A percentile compares a stretch with the other conserved stretches of the same genome.
Evolutionary conservation across 2,888 invertebrate species (phyloP).

Genomic region (Xanthia togata): DNA sequence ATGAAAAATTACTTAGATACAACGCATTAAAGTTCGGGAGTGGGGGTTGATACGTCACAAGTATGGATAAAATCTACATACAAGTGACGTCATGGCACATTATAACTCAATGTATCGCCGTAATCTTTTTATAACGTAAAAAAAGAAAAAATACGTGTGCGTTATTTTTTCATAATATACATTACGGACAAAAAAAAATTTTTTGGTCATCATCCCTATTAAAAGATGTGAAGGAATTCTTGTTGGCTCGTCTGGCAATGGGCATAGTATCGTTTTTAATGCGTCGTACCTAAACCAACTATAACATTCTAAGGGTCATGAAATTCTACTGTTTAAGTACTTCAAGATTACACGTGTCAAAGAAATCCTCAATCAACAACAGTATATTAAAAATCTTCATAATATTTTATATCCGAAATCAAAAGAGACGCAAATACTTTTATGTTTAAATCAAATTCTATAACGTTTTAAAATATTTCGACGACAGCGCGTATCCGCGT

Average conservation of each 20-base stretch:
- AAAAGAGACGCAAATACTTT: constrained; percentile 27
- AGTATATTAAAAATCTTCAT: constrained; percentile 1
- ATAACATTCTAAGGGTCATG: neutral
- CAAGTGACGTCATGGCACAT: too few relatives aligned
- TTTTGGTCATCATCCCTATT: too few relatives aligned
- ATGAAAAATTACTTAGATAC: too few relatives aligned
- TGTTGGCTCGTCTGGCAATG: constrained; percentile 1
- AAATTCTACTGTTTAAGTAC: neutral
- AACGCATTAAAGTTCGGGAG: too few relatives aligned
- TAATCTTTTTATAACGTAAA: too few relatives aligned
- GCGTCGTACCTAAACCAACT: neutral
- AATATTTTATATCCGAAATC: constrained; percentile 7
- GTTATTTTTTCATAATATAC: too few relatives aligned
- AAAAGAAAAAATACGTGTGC: too few relatives aligned
- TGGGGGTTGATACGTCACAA: too few relatives aligned
- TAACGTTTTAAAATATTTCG: constrained; percentile 43
- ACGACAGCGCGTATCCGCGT: constrained; percentile 64
- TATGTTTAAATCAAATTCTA: constrained; percentile 12
- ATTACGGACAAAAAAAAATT: too few relatives aligned
- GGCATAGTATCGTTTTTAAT: neutral
- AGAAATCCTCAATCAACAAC: constrained; percentile 33
- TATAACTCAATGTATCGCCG: too few relatives aligned
- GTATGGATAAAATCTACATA: too few relatives aligned
- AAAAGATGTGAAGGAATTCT: neutral
- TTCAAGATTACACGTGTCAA: neutral